Evolutionary conservation across 2,797 vertebrate species (phyloP), one percentile per base, ranked within the genome.

Genomic region (Lagocephalus sceleratus): DNA sequence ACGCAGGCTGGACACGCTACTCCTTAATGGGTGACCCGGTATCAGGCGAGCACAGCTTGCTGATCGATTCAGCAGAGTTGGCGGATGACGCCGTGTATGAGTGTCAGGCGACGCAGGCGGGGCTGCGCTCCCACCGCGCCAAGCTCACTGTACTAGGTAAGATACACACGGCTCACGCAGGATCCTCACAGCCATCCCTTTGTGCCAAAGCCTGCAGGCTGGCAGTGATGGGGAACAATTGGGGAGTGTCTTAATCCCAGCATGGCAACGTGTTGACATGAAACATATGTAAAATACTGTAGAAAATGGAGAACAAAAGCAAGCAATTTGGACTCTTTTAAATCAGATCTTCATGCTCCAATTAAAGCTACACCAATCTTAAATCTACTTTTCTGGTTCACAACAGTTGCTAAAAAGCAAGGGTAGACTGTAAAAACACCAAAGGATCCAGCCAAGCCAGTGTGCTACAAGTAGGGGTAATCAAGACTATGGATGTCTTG

Each of bases 81-180:
- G 90, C 86, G 20, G 94, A 96, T 60, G 93, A 96, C 66, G 94
- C 94, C 0, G 83, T 90, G 11, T 96, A 95, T 21, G 94, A 96
- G 81, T 96, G 94, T 86, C 94, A 96, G 83, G 94, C 93, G 47
- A 94, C 94, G 3, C 94, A 95, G 84, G 93, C 93, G 0, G 94
- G 68, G 0, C 88, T 96, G 71, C 91, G 94, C 70, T 96, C 94
- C 16, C 91, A 93, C 71, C 89, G 91, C 41, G 94, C 94, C 79
- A 92, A 82, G 65, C 78, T 96, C 70, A 94, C 91, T 2, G 91
- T 96, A 61, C 87, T 94, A 78, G 91, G 94, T 95, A 85, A 92
- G 91, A 86, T 75, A 78, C 75, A 63, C 75, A 68, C 11, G 7
- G 75, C 73, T 73, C 81, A 73, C 20, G 65, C 73, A 69, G 68